Evolutionary conservation across 2,888 invertebrate genomes (phyloP).

Genomic region (Volucella zonaria): DNA sequence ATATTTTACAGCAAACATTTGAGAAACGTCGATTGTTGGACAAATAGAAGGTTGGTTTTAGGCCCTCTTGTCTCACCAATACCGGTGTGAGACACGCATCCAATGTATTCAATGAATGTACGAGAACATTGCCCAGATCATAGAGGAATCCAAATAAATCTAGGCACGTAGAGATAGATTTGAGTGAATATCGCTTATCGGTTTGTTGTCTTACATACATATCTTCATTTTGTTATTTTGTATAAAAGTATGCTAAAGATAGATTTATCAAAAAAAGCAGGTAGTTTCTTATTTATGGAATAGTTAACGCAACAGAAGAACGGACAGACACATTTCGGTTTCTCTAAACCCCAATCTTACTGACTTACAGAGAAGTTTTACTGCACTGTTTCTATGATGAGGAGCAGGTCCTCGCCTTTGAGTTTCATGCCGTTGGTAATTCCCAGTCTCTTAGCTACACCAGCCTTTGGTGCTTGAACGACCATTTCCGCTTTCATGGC

Average conservation of each 20-base stretch:
- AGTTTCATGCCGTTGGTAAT: slow-evolving; percentile 93
- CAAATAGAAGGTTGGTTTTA: too few relatives aligned
- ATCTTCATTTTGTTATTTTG: slow-evolving; percentile 41
- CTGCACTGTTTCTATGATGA: slow-evolving; percentile 87
- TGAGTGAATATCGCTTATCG: too few relatives aligned
- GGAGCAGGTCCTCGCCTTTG: slow-evolving; percentile 96
- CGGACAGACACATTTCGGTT: too few relatives aligned
- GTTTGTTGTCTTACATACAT: too few relatives aligned
- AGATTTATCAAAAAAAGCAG: slow-evolving; percentile 30
- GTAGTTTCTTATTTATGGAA: slow-evolving; percentile 18
- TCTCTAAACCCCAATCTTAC: slow-evolving; percentile 40
- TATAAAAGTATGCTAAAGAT: slow-evolving; percentile 41
- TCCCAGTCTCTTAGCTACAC: slow-evolving; percentile 89
- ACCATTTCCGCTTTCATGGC: slow-evolving; percentile 99
- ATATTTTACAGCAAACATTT: too few relatives aligned
- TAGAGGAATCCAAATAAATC: too few relatives aligned
- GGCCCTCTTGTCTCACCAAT: too few relatives aligned
- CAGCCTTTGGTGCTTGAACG: slow-evolving; percentile 93
- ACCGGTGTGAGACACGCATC: too few relatives aligned
- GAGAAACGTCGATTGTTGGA: too few relatives aligned
- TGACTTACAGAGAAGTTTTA: slow-evolving; percentile 27
- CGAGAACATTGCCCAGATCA: too few relatives aligned
- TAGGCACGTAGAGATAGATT: too few relatives aligned
- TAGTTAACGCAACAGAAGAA: slow-evolving; percentile 34
- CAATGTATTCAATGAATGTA: too few relatives aligned